Base-by-base conservation (phyloP, 92 coral and sea anemone genomes). In the Paragorgia papillata region DNA sequence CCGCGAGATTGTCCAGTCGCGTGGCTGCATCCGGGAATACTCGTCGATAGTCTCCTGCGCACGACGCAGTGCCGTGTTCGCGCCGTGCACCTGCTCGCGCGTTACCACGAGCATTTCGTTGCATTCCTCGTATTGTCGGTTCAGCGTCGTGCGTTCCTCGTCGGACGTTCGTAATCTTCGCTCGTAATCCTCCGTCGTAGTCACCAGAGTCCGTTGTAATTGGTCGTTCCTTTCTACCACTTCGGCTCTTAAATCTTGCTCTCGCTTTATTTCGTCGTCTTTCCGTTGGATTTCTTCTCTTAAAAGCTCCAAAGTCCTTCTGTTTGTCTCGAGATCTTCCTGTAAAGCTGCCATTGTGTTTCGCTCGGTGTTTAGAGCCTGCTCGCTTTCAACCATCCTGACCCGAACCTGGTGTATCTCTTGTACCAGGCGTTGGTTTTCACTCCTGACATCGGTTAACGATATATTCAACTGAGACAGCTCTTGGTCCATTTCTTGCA, bases 1-100 rank as follows among this genome's bases (percentile, higher is more conserved):
- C 25, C 98, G 84, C 32, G 90, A 77, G 35, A 94, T 83, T 18
- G 89, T 86, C 98, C 98, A 94, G 73, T 93, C 97, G 68, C 97
- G 97, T 50, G 96, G 97, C 66, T 93, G 97, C n/a, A 93, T 82
- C 1, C 97, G 88, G 28, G 91, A 84, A 56, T 86, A 84, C 55
- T 93, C 97, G 66, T 92, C 91, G 41, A 88, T 76, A 35, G 89
- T 66, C 35, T 84, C 88, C 41, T 92, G 92, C 31, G 92, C 88
- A 10, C 75, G 75, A 49, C 48, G 58, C 31, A 68, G 22, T 27
- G 75, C 59, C 37, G 55, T 20, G 35, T 25, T 68, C 32, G 41
- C 40, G 21, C 33, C 59, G 22, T 29, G 59, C 21, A 68, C 13
- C 30, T 68, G 57, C 7, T 49, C 75, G 24, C 58, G 58, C 2